These are phyloP conservation scores for Ceratina calcarata DNA, from an alignment of 1,140 invertebrate species.

Conservation along the genomic window DNA sequence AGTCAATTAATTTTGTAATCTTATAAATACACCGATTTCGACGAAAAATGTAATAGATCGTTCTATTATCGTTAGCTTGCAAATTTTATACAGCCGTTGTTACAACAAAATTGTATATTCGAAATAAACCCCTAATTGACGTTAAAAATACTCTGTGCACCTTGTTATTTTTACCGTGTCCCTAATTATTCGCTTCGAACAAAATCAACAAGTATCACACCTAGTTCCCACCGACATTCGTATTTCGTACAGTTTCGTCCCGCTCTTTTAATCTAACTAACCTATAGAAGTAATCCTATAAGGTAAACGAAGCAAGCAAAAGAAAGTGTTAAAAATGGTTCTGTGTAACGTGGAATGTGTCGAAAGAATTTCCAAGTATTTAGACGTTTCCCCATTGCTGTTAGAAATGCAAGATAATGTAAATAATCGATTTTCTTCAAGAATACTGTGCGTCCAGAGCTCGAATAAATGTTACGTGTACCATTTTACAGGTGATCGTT, in stretches of 20 bases:
- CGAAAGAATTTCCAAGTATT: slow-evolving; percentile 71
- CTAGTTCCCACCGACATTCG: no score
- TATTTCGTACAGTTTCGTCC: no score
- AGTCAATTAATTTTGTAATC: slow-evolving; percentile 38
- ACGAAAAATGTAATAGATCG: slow-evolving; percentile 1
- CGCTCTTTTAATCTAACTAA: slow-evolving; percentile 12
- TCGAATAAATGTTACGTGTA: background rate
- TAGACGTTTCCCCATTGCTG: slow-evolving; percentile 67
- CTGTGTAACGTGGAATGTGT: slow-evolving; percentile 73
- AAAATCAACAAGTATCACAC: background rate
- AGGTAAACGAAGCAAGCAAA: background rate
- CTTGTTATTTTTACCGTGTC: background rate
- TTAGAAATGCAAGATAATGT: slow-evolving; percentile 72
- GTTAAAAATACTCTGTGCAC: slow-evolving; percentile 17
- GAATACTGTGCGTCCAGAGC: background rate
- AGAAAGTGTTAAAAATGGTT: slow-evolving; percentile 64
- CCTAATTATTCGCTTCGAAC: background rate
- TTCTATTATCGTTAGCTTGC: background rate
- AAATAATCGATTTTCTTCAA: slow-evolving; percentile 48
- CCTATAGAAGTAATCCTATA: slow-evolving; percentile 2
- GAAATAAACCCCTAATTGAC: slow-evolving; percentile 52
- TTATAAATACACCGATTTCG: slow-evolving; percentile 6
- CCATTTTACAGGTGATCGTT: slow-evolving; percentile 64
- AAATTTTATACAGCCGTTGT: slow-evolving; percentile 61
- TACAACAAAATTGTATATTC: slow-evolving; percentile 55